Conservation (phyloP, 1,140 invertebrate genomes). For the Heliconius congener region DNA sequence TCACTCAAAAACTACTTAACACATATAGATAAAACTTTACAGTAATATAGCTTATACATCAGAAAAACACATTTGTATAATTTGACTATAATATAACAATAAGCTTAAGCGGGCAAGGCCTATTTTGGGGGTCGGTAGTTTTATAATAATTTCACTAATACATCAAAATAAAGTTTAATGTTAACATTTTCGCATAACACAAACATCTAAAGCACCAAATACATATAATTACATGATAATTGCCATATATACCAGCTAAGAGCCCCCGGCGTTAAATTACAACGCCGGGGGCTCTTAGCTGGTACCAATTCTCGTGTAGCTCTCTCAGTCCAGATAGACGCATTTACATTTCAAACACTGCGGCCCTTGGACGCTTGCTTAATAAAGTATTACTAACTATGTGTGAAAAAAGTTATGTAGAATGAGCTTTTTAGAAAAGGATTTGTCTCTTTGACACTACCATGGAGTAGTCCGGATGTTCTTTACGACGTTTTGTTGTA, state of each 20-base stretch:
- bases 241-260: not conserved
- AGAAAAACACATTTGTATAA: too few species aligned
- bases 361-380: slow-evolving; percentile 11
- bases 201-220: not conserved
- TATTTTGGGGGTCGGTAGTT: not conserved
- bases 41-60: too few species aligned
- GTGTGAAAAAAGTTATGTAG: too few species aligned
- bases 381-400: not conserved
- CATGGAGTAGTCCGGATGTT: too few species aligned
- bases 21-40: too few species aligned
- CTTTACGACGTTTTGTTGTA: too few species aligned
- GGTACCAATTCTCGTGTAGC: slow-evolving; percentile 20
- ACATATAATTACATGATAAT: slow-evolving; percentile 7
- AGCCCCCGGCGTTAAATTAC: not conserved
- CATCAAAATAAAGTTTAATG: not conserved
- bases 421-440: too few species aligned
- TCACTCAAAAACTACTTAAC: too few species aligned
- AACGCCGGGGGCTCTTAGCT: slow-evolving; percentile 24
- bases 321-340: slow-evolving; percentile 1
- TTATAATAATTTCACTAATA: not conserved
- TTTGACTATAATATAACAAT: too few species aligned
- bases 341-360: slow-evolving; percentile 37
- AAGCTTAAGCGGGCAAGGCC: too few species aligned
- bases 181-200: not conserved
- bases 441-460: too few species aligned